These are phyloP conservation scores for Tachina fera DNA, from an alignment of 2,888 invertebrate genomes.

Conservation along the genomic window DNA sequence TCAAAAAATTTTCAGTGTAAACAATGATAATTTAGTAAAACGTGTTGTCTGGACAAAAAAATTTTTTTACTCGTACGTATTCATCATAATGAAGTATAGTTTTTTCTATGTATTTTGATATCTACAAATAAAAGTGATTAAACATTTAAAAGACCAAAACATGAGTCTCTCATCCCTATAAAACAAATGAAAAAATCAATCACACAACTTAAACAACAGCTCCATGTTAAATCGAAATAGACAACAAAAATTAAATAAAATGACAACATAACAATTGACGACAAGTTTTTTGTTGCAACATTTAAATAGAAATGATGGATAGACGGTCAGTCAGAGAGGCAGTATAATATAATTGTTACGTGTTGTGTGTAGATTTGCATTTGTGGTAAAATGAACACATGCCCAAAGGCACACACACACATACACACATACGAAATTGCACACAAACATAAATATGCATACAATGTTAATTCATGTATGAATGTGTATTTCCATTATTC, in stretches of 20 bases:
- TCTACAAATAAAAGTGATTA: constrained; percentile 46
- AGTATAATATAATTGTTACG: constrained; percentile 38
- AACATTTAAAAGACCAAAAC: constrained; percentile 51
- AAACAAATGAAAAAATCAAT: constrained; percentile 32
- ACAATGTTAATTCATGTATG: constrained; percentile 42
- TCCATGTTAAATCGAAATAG: constrained; percentile 33
- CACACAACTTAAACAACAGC: not conserved
- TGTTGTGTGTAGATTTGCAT: constrained; percentile 2
- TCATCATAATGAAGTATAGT: too few species aligned
- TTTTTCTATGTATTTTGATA: too few species aligned
- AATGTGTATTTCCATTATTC: constrained; percentile 43
- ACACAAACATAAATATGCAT: not conserved
- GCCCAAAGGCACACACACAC: not conserved
- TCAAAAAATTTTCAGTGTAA: too few species aligned
- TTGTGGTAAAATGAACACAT: constrained; percentile 46
- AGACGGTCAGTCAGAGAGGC: constrained; percentile 1
- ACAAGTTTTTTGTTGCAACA: constrained; percentile 58
- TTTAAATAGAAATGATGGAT: constrained; percentile 46
- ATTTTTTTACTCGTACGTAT: too few species aligned
- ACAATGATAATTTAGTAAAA: too few species aligned
- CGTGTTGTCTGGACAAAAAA: too few species aligned
- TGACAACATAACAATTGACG: constrained; percentile 59
- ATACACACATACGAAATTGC: not conserved
- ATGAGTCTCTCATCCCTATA: constrained; percentile 28
- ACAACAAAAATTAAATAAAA: constrained; percentile 19